phyloP scores from a whole-genome alignment of 1,140 invertebrate genomes.

The Lasaia peninsularis region DNA sequence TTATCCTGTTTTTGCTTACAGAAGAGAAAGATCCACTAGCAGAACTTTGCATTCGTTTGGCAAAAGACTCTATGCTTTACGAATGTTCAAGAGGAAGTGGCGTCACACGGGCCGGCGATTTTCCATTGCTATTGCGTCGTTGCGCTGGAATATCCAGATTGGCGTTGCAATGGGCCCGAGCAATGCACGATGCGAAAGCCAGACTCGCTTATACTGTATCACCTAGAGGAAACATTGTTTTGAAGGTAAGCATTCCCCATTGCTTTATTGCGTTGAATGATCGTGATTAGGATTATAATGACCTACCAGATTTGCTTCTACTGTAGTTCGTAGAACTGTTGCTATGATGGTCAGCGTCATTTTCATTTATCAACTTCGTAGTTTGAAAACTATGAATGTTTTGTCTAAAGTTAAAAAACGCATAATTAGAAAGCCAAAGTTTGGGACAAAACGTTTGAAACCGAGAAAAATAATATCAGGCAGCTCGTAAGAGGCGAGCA shows the following conservation, averaged over 20 bases:
- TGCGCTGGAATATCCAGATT: constrained; percentile 33
- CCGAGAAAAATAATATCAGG: too few relatives aligned
- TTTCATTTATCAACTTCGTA: too few relatives aligned
- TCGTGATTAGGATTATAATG: too few relatives aligned
- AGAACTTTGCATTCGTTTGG: constrained; percentile 35
- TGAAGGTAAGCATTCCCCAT: constrained; percentile 32
- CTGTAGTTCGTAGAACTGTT: too few relatives aligned
- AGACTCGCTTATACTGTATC: constrained; percentile 39
- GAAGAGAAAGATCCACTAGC: constrained; percentile 38
- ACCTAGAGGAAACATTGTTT: constrained; percentile 25
- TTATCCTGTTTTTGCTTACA: too few relatives aligned
- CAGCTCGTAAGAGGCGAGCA: too few relatives aligned
- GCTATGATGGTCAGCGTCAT: too few relatives aligned
- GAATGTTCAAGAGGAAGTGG: constrained; percentile 16
- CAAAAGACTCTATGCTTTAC: constrained; percentile 36
- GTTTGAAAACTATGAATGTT: too few relatives aligned
- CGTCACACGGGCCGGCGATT: constrained; percentile 25
- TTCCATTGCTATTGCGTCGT: constrained; percentile 37
- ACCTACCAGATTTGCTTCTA: too few relatives aligned
- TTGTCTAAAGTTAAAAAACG: too few relatives aligned
- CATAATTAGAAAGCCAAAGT: too few relatives aligned
- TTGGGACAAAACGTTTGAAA: too few relatives aligned
- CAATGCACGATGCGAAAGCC: constrained; percentile 40
- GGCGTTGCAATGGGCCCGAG: constrained; percentile 44
- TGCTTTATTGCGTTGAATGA: not conserved